Evolutionary conservation across 2,113 vertebrate species (phyloP), one percentile per base, ranked within the genome.

Genomic region (Oreochromis tanganicae): DNA sequence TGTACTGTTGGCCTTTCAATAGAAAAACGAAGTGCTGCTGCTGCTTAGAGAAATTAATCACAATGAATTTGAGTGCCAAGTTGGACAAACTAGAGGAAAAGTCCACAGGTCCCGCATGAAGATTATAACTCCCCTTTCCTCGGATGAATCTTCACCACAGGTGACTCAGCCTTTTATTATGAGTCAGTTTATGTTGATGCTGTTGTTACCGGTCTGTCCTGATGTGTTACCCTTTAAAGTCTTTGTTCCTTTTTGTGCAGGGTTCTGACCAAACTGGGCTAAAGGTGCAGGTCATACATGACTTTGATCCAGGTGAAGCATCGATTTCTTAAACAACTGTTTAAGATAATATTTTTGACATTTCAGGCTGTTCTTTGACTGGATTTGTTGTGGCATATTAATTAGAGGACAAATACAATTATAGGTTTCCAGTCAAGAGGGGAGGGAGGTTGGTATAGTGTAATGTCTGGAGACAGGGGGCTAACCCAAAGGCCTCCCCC

Each of bases 231-330:
- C 3, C 36, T 79, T 17, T 6, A 11, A 68, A 82, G 6, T 55
- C n/a, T 88, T 79, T 92, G 12, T 73, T 54, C 6, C 11, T 61
- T 7, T 89, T 66, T 84, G 57, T 82, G 7, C 78, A 97, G 96
- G 52, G 11, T 12, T 43, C 36, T 2, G 24, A 38, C 38, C 52
- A 41, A 13, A 8, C 85, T 87, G 92, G 75, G 41, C 93, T 97
- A n/a, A 96, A 96, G 59, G 98, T 97, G 79, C 83, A 98, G 81
- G 98, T 95, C 27, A 82, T 98, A 81, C 96, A 98, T 92, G 97
- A 99, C 95, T 99, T 99, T 87, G 87, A 41, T 89, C 95, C 98
- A 96, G 98, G 99, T 99, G 78, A 89, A 5, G 2, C 19, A 55
- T 71, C 5, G 1, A 12, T 29, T 84, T 27, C 27, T 80, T 11